Percentiles rank a stretch among this genome's conserved stretches.
phyloP scores from a whole-genome alignment of 2,113 vertebrate genomes.

The Syngnathoides biaculeatus region DNA sequence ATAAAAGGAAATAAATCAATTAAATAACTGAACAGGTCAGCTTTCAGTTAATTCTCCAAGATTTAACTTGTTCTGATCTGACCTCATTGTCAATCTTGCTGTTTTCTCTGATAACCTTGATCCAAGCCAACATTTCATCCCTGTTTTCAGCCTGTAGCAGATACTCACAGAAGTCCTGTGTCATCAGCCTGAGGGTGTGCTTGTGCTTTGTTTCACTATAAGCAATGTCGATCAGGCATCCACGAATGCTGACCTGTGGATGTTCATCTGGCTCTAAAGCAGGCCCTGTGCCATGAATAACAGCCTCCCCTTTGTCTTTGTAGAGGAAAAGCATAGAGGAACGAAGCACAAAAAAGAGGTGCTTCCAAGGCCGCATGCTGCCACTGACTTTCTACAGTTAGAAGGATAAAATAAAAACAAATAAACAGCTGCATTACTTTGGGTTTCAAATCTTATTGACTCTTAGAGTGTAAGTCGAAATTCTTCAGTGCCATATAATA shows the following conservation, averaged over 20 bases:
- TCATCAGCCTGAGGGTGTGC: slow-evolving; percentile 92
- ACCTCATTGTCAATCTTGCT: slow-evolving; percentile 95
- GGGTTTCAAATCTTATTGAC: background rate
- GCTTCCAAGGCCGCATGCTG: slow-evolving; percentile 92
- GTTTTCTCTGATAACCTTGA: slow-evolving; percentile 91
- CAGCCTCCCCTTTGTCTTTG: slow-evolving; percentile 92
- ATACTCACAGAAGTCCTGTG: slow-evolving; percentile 97
- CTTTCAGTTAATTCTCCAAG: background rate
- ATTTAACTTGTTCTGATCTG: slow-evolving; percentile 30
- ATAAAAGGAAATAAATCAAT: background rate
- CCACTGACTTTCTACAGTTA: slow-evolving; percentile 83
- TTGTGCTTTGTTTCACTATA: slow-evolving; percentile 97
- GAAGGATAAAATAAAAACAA: background rate
- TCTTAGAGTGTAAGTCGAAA: background rate
- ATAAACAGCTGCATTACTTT: background rate
- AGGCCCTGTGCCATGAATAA: slow-evolving; percentile 66
- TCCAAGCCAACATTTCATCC: slow-evolving; percentile 97
- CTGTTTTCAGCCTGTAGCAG: slow-evolving; percentile 96
- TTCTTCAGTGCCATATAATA: background rate
- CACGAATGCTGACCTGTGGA: slow-evolving; percentile 88
- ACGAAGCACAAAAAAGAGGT: slow-evolving; percentile 85
- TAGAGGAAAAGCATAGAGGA: slow-evolving; percentile 87
- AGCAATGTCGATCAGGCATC: slow-evolving; percentile 96
- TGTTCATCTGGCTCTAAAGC: slow-evolving; percentile 80
- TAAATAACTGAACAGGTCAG: background rate